These are phyloP conservation scores for Lepus oiostolus DNA, from an alignment of 2,797 vertebrate species.

Conservation along the genomic window DNA sequence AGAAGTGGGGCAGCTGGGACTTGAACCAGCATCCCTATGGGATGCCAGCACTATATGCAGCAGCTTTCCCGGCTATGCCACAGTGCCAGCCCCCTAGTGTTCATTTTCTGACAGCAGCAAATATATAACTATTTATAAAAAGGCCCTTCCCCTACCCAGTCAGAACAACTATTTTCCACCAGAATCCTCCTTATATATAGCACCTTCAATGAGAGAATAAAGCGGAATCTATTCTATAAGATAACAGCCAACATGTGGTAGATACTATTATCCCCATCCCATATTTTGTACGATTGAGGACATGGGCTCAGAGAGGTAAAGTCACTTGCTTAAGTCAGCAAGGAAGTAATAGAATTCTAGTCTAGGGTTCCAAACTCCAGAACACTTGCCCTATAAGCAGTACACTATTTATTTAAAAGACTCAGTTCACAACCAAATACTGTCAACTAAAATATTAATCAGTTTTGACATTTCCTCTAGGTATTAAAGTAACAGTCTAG, in stretches of 20 bases:
- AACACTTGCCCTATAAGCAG: constrained; percentile 27
- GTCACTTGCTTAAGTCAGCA: neutral
- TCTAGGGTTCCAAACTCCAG: neutral
- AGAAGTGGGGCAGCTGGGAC: too few species aligned
- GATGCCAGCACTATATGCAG: too few species aligned
- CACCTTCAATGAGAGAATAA: neutral
- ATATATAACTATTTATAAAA: constrained; percentile 53
- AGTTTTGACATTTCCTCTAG: constrained; percentile 16
- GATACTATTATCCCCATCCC: constrained; percentile 14
- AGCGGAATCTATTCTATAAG: constrained; percentile 45
- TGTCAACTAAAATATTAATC: constrained; percentile 7
- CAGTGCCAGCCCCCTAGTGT: neutral
- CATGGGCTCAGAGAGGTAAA: constrained; percentile 15
- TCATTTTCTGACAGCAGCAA: constrained; percentile 55
- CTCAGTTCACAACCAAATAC: constrained; percentile 15
- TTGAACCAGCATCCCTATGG: too few species aligned
- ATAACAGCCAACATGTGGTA: constrained; percentile 27
- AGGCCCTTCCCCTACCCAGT: neutral
- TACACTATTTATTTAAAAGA: constrained; percentile 25
- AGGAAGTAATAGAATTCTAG: constrained; percentile 50
- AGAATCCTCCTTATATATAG: constrained; percentile 28
- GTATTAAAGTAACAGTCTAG: constrained; percentile 23
- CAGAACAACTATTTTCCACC: constrained; percentile 26
- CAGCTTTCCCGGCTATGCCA: neutral
- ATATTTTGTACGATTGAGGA: neutral